phyloP scores from a whole-genome alignment of 1,140 invertebrate species.

The Achatina immaculata region DNA sequence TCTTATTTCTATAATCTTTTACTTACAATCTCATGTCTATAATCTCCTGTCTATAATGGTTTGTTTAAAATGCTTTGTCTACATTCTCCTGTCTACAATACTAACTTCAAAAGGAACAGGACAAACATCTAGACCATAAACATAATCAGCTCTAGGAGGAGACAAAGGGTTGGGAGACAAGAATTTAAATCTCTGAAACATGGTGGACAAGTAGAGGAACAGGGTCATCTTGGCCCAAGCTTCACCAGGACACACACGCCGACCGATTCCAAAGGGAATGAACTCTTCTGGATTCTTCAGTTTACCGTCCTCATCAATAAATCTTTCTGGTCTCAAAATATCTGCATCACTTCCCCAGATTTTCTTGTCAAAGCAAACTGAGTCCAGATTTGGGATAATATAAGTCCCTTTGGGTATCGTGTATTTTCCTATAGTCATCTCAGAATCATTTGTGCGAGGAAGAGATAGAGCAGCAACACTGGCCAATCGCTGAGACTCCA shows the following conservation, averaged over 20 bases:
- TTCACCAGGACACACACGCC: background rate
- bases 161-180: slow-evolving; percentile 58
- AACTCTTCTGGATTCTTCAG: background rate
- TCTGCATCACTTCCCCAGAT: background rate
- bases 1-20: too few species aligned
- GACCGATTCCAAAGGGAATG: background rate
- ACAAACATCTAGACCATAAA: background rate
- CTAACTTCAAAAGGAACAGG: background rate
- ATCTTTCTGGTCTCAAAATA: background rate
- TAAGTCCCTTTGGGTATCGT: background rate
- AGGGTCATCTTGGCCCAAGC: background rate
- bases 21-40: too few species aligned
- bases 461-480: background rate
- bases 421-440: background rate
- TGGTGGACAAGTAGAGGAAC: background rate
- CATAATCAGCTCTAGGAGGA: background rate
- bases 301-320: background rate
- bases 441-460: background rate
- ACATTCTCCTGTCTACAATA: background rate
- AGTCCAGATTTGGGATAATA: background rate
- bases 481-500: background rate
- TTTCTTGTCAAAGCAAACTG: background rate
- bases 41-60: too few species aligned
- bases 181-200: background rate
- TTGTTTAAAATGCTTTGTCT: too few species aligned